Percentiles rank a stretch among this genome's conserved stretches.
phyloP scores from a whole-genome alignment of 2,797 vertebrate species.

The Ceryle rudis region DNA sequence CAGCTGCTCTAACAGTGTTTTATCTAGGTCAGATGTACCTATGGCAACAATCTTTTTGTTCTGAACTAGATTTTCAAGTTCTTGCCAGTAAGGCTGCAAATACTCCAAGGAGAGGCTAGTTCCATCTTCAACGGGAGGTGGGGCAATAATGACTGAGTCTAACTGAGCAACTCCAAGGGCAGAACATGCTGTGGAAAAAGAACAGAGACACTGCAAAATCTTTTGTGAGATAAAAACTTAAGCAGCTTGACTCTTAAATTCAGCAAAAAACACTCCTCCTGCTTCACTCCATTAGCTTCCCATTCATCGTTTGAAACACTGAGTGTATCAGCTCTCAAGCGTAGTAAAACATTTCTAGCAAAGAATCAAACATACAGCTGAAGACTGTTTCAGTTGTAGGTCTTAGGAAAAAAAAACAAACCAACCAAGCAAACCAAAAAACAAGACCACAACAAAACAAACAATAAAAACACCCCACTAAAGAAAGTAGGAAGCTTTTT shows the following conservation, averaged over 20 bases:
- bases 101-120: constrained; percentile 85
- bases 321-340: neutral
- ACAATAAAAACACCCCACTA: neutral
- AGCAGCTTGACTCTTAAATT: neutral
- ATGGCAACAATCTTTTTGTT: constrained; percentile 91
- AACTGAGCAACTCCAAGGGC: constrained; percentile 92
- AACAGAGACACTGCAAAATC: neutral
- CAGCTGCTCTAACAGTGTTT: constrained; percentile 92
- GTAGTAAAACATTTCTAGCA: neutral
- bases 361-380: neutral
- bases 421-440: neutral
- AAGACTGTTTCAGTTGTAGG: neutral
- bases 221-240: neutral
- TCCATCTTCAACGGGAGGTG: constrained; percentile 86
- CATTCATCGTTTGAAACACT: neutral
- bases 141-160: constrained; percentile 95
- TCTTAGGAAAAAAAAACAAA: neutral
- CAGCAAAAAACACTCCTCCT: neutral
- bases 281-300: neutral
- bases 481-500: neutral
- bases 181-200: constrained; percentile 83
- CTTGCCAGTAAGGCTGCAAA: constrained; percentile 93
- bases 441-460: neutral
- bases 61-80: constrained; percentile 90
- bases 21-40: constrained; percentile 97